phyloP scores from a whole-genome alignment of 2,888 invertebrate species.

The Iphiclides podalirius region DNA sequence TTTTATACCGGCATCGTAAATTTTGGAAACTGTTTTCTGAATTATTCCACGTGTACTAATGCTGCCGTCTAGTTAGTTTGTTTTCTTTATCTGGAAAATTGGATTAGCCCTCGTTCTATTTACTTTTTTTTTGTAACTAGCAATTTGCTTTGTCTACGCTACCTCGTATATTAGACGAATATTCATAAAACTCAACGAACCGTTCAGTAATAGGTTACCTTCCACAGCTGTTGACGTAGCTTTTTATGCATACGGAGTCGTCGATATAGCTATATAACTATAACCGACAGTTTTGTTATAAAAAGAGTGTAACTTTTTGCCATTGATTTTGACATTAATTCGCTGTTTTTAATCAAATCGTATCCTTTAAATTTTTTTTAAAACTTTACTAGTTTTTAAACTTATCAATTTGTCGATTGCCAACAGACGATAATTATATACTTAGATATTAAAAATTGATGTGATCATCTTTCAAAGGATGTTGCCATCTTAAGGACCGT shows the following conservation, averaged over 20 bases:
- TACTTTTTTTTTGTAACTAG: conserved; percentile 1
- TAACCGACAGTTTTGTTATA: too few species aligned
- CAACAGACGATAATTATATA: too few species aligned
- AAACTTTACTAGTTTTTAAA: too few species aligned
- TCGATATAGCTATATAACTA: too few species aligned
- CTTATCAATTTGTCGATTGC: too few species aligned
- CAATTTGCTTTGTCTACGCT: neutral
- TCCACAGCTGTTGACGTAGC: neutral
- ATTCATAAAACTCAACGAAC: conserved; percentile 18
- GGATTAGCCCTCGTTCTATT: neutral
- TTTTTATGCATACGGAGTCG: neutral
- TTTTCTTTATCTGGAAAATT: conserved; percentile 3
- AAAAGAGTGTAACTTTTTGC: too few species aligned
- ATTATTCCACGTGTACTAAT: neutral
- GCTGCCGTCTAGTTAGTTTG: neutral
- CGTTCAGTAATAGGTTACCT: neutral
- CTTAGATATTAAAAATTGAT: too few species aligned
- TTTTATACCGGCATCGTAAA: conserved; percentile 8
- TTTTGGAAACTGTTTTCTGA: neutral
- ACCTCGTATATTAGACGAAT: conserved; percentile 1
- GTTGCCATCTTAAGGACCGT: too few species aligned
- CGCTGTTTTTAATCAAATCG: too few species aligned
- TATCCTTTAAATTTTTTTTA: too few species aligned
- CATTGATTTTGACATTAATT: too few species aligned
- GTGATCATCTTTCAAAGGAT: too few species aligned